Conservation (phyloP, 1,140 invertebrate genomes). For the Whitmania pigra region DNA sequence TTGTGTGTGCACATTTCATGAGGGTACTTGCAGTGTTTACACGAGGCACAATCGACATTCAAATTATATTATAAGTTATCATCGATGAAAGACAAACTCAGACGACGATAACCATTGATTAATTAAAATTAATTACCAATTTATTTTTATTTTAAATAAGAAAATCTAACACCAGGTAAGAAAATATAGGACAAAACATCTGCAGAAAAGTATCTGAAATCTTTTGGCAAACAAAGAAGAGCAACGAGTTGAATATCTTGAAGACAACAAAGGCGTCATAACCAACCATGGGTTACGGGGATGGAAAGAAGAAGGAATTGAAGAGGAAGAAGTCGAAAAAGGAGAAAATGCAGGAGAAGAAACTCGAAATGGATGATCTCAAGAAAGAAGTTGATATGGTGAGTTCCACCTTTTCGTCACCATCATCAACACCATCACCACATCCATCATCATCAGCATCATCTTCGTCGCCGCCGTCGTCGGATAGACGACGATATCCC, state of each 20-base stretch:
- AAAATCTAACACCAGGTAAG: background rate
- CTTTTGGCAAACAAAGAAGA: background rate
- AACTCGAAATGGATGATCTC: slow-evolving; percentile 10
- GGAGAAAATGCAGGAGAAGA: slow-evolving; percentile 5
- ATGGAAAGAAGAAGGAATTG: slow-evolving; percentile 9
- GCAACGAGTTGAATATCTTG: background rate
- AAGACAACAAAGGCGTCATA: no score
- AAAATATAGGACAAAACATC: background rate
- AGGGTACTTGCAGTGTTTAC: no score
- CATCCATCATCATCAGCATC: background rate
- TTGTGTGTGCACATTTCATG: no score
- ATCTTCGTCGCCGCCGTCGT: background rate
- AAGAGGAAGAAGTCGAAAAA: slow-evolving; percentile 12
- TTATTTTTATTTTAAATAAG: background rate
- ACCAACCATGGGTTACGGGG: background rate
- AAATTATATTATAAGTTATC: no score
- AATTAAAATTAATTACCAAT: background rate
- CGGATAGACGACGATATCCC: background rate
- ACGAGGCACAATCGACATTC: no score
- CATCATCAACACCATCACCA: background rate
- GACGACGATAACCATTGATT: no score
- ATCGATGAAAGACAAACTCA: no score
- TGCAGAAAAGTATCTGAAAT: background rate
- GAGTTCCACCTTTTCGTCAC: background rate
- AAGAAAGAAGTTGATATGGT: slow-evolving; percentile 17